These are phyloP conservation scores for Tipula confusa DNA, from an alignment of 2,888 invertebrate species.

Conservation along the genomic window DNA sequence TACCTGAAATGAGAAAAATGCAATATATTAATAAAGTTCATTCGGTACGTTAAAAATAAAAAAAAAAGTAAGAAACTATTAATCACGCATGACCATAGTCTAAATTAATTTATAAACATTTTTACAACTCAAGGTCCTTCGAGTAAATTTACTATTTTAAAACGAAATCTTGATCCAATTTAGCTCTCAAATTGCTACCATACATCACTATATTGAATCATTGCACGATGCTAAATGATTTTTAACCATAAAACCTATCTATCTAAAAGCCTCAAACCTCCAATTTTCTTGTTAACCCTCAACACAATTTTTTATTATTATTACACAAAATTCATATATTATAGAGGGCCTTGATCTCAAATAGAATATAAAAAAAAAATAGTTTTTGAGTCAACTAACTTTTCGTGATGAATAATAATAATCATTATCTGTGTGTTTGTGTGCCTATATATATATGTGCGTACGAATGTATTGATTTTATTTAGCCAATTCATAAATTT, in stretches of 20 bases:
- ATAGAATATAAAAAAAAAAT: neutral
- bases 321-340: neutral
- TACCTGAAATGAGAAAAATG: neutral
- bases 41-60: neutral
- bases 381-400: neutral
- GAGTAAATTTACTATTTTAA: neutral
- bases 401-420: neutral
- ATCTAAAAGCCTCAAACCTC: neutral
- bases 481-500: neutral
- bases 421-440: neutral
- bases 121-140: neutral
- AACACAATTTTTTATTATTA: neutral
- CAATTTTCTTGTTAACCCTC: neutral
- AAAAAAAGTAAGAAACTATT: neutral
- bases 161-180: neutral
- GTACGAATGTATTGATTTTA: neutral
- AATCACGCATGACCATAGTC: constrained; percentile 8
- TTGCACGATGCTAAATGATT: neutral
- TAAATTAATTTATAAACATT: neutral
- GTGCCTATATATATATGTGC: too few relatives aligned
- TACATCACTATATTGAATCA: neutral
- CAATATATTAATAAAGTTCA: neutral
- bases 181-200: neutral
- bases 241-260: neutral
- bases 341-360: neutral